phyloP scores from a whole-genome alignment of 53 echinoderm and acorn worm genomes.

The Stichopus horrens region DNA sequence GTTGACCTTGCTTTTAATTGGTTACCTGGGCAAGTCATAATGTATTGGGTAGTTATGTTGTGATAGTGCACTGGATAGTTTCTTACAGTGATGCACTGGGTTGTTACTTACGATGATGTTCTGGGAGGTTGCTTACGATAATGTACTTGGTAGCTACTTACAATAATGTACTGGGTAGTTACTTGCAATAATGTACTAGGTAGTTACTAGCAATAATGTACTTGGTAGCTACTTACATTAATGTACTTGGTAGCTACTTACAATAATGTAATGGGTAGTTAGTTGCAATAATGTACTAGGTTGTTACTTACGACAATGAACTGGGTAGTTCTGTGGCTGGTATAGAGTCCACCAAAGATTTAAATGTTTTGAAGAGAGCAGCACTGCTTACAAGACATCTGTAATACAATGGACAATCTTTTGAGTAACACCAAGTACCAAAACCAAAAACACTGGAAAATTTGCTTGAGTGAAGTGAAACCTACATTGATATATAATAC shows the following conservation, averaged over 20 bases:
- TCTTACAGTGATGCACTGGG: neutral
- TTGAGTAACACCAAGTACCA: neutral
- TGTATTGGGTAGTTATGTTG: no score
- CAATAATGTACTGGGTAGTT: constrained; percentile 51
- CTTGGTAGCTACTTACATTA: neutral
- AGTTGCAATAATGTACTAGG: constrained; percentile 37
- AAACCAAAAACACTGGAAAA: no score
- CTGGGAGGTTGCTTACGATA: neutral
- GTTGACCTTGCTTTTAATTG: no score
- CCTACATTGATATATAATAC: no score
- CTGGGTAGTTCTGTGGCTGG: constrained; percentile 34
- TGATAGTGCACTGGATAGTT: no score
- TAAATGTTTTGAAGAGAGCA: constrained; percentile 61
- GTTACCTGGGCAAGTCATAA: no score
- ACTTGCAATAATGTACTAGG: constrained; percentile 33
- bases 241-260: neutral
- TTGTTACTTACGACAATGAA: no score
- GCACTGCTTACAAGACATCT: constrained; percentile 66
- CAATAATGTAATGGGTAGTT: constrained; percentile 52
- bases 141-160: neutral
- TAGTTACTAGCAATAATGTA: neutral
- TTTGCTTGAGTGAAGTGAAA: no score
- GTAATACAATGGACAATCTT: neutral
- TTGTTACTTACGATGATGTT: neutral
- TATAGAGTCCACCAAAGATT: constrained; percentile 44